A percentile compares a stretch with the other conserved stretches of the same genome.
phyloP scores from a whole-genome alignment of 1,140 invertebrate genomes.

The Ganaspis sp. region DNA sequence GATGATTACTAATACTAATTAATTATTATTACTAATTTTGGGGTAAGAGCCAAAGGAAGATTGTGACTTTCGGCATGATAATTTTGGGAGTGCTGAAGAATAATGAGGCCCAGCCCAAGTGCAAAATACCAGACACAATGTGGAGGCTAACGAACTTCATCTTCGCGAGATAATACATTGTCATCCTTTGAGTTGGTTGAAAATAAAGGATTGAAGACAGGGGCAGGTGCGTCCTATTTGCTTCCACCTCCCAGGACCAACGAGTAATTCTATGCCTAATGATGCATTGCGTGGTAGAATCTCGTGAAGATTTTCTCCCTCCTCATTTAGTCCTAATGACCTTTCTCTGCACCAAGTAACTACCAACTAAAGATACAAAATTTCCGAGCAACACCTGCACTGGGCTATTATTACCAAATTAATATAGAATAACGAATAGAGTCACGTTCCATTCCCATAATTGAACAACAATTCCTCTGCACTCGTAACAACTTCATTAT shows the following conservation, averaged over 20 bases:
- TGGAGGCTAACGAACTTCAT: slow-evolving; percentile 35
- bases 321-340: slow-evolving; percentile 15
- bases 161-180: neutral
- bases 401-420: slow-evolving; percentile 18
- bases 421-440: slow-evolving; percentile 19
- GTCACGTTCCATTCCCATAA: slow-evolving; percentile 13
- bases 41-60: no score
- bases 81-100: slow-evolving; percentile 19
- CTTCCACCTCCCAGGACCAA: neutral
- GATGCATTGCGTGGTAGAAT: slow-evolving; percentile 20
- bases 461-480: neutral
- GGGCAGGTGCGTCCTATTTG: slow-evolving; percentile 59
- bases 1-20: no score
- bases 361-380: slow-evolving; percentile 17
- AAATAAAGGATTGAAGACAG: slow-evolving; percentile 28
- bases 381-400: slow-evolving; percentile 16
- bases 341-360: slow-evolving; percentile 8
- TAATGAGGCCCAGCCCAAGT: slow-evolving; percentile 25
- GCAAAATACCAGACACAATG: slow-evolving; percentile 1
- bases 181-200: slow-evolving; percentile 22
- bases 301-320: neutral
- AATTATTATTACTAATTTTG: no score
- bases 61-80: no score
- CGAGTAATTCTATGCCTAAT: slow-evolving; percentile 16
- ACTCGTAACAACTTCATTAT: neutral